phyloP scores from a whole-genome alignment of 2,888 invertebrate species.

The Coelopa pilipes region DNA sequence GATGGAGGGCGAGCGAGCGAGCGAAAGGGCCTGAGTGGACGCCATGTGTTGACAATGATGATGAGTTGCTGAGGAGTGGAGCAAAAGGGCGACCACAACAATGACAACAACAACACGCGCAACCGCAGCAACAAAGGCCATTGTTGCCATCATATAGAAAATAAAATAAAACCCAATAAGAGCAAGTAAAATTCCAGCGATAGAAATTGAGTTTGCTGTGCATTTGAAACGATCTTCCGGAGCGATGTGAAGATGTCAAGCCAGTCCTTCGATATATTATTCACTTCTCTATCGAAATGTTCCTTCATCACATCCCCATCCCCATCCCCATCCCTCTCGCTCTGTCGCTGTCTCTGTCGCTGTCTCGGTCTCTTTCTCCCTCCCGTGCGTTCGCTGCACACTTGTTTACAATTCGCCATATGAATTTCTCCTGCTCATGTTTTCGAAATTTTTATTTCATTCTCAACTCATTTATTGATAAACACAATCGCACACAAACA shows the following conservation, averaged over 20 bases:
- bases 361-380: not conserved
- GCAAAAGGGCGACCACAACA: not conserved
- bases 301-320: not conserved
- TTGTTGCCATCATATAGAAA: not conserved
- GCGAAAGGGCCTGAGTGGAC: no score
- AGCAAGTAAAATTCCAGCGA: not conserved
- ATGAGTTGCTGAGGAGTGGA: not conserved
- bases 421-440: not conserved
- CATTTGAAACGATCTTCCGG: not conserved
- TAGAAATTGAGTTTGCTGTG: not conserved
- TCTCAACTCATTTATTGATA: slow-evolving; percentile 19
- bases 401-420: not conserved
- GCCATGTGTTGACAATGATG: no score
- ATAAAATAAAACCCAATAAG: not conserved
- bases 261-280: not conserved
- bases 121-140: not conserved
- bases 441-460: slow-evolving; percentile 7
- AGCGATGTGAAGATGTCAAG: not conserved
- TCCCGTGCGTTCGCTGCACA: not conserved
- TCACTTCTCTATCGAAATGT: not conserved
- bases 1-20: no score
- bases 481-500: not conserved
- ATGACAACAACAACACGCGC: not conserved
- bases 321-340: not conserved
- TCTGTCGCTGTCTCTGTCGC: not conserved